Evolutionary conservation across 2,113 vertebrate genomes (phyloP).

Genomic region (Ovis aries): DNA sequence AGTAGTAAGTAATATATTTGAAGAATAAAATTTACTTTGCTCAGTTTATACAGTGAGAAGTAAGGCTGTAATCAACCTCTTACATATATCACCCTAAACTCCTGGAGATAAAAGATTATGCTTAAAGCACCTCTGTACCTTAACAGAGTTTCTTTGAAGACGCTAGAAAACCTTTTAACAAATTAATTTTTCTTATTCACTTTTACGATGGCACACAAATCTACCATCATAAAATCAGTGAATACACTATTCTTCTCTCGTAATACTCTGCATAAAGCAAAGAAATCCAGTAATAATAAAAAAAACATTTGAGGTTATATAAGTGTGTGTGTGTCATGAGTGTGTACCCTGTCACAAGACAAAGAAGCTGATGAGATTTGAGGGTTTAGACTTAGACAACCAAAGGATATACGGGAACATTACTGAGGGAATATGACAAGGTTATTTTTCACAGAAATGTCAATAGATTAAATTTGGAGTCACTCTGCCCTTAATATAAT

Average conservation of each 20-base stretch:
- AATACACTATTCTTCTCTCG: background rate
- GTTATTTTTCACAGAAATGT: slow-evolving; percentile 64
- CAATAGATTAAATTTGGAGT: slow-evolving; percentile 65
- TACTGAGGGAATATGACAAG: slow-evolving; percentile 47
- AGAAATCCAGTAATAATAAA: background rate
- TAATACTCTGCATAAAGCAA: background rate
- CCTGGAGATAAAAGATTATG: background rate
- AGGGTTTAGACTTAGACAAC: background rate
- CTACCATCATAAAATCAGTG: background rate
- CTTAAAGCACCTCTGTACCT: background rate
- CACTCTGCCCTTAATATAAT: slow-evolving; percentile 55
- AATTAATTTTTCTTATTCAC: background rate
- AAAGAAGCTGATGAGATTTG: background rate
- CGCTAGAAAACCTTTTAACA: background rate
- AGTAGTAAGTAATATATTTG: background rate
- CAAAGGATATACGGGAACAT: slow-evolving; percentile 16
- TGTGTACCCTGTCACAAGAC: background rate
- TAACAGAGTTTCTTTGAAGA: background rate
- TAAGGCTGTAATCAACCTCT: background rate
- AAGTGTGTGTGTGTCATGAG: background rate
- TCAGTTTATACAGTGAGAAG: background rate
- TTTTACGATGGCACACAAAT: background rate
- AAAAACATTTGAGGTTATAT: background rate
- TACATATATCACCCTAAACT: background rate
- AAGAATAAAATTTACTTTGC: background rate